These are phyloP conservation scores for Synanceia verrucosa DNA, from an alignment of 2,797 vertebrate genomes.

Conservation along the genomic window DNA sequence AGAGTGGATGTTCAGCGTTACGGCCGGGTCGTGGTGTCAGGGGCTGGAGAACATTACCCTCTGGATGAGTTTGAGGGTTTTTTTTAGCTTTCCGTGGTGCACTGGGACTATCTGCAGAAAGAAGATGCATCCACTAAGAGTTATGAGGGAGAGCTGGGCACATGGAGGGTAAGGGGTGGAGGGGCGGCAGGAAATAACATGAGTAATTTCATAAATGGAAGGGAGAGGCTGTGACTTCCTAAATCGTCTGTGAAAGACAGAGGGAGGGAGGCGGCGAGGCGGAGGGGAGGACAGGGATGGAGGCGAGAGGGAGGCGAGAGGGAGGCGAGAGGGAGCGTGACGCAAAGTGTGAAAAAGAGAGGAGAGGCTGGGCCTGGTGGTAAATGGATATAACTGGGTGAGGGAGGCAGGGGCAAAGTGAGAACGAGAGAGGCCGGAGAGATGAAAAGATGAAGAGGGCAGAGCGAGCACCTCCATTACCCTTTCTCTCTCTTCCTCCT, in stretches of 20 bases:
- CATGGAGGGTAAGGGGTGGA: background rate
- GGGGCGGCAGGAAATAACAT: conserved; percentile 71
- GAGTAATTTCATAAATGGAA: conserved; percentile 84
- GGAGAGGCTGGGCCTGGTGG: conserved; percentile 52
- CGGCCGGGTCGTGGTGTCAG: conserved; percentile 46
- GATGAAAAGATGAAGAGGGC: conserved; percentile 79
- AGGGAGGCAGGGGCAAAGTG: conserved; percentile 69
- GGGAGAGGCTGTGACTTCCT: conserved; percentile 81
- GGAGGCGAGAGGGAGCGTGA: conserved; percentile 62
- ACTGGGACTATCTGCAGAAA: conserved; percentile 49
- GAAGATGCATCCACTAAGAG: conserved; percentile 63
- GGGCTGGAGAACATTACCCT: conserved; percentile 71
- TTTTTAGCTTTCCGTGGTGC: conserved; percentile 56
- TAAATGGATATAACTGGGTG: conserved; percentile 76
- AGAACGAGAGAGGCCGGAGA: conserved; percentile 74
- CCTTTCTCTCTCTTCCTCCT: conserved; percentile 63
- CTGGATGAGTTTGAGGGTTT: conserved; percentile 25
- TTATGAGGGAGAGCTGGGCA: conserved; percentile 60
- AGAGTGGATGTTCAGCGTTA: conserved; percentile 56
- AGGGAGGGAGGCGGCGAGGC: conserved; percentile 55
- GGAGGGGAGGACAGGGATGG: conserved; percentile 48
- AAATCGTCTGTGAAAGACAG: conserved; percentile 81
- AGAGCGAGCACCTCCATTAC: conserved; percentile 81
- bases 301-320: conserved; percentile 62
- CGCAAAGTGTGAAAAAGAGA: conserved; percentile 73